Evolutionary conservation across 1,140 invertebrate genomes (phyloP).

Genomic region (Scaptomyza hsui): DNA sequence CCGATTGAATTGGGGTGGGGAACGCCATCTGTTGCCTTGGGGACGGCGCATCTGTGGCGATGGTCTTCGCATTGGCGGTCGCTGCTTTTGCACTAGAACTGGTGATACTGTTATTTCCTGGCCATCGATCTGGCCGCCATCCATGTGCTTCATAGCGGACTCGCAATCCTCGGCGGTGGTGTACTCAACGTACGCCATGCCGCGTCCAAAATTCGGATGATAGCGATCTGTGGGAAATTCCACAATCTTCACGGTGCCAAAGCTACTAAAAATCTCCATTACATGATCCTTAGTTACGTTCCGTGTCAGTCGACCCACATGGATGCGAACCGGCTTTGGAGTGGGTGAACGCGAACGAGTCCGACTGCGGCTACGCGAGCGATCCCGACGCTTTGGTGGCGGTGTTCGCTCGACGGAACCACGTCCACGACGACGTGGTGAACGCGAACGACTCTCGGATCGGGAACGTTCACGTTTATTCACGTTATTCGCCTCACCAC

Average conservation of each 20-base stretch:
- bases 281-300: slow-evolving; percentile 98
- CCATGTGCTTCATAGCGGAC: slow-evolving; percentile 99
- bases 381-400: slow-evolving; percentile 63
- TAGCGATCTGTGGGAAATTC: slow-evolving; percentile 95
- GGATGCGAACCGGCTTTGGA: slow-evolving; percentile 94
- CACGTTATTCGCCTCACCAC: slow-evolving; percentile 54
- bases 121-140: slow-evolving; percentile 96
- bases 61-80: slow-evolving; percentile 87
- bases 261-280: slow-evolving; percentile 96
- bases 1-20: slow-evolving; percentile 85
- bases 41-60: slow-evolving; percentile 87
- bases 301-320: slow-evolving; percentile 95
- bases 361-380: slow-evolving; percentile 89
- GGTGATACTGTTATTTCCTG: slow-evolving; percentile 97
- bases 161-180: slow-evolving; percentile 97
- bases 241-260: slow-evolving; percentile 94
- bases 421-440: slow-evolving; percentile 68
- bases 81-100: slow-evolving; percentile 91
- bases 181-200: slow-evolving; percentile 98
- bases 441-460: slow-evolving; percentile 69
- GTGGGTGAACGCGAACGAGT: slow-evolving; percentile 92
- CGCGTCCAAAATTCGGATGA: slow-evolving; percentile 93
- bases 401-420: slow-evolving; percentile 76
- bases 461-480: slow-evolving; percentile 68
- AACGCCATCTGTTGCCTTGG: slow-evolving; percentile 87